phyloP scores from a whole-genome alignment of 2,888 invertebrate genomes.

The Allacma fusca region DNA sequence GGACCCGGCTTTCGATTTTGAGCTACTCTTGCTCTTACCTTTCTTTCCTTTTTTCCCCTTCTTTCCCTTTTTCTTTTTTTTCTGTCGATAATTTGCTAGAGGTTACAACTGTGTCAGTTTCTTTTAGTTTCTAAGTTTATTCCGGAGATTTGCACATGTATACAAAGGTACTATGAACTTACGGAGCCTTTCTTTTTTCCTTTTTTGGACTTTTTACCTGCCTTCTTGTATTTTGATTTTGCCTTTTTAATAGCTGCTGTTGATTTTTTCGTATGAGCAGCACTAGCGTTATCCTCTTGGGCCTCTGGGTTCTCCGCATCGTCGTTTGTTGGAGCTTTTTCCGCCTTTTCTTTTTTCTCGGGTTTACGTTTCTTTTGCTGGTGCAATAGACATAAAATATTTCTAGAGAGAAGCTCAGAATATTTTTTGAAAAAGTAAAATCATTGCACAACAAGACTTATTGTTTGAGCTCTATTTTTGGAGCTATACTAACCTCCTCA shows the following conservation, averaged over 20 bases:
- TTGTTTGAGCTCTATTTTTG: no score
- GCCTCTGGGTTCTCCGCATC: background rate
- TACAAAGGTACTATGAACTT: background rate
- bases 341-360: background rate
- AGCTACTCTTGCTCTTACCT: constrained; percentile 2
- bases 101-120: no score
- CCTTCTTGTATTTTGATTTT: constrained; percentile 9
- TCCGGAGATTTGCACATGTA: no score
- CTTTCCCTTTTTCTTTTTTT: constrained; percentile 22
- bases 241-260: background rate
- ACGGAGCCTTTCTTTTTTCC: constrained; percentile 33
- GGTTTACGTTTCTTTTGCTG: background rate
- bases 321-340: background rate
- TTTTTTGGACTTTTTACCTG: constrained; percentile 32
- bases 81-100: background rate
- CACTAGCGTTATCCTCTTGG: background rate
- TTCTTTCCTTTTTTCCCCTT: constrained; percentile 41
- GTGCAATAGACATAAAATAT: background rate
- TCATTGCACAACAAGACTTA: no score
- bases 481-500: constrained; percentile 30
- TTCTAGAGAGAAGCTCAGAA: no score
- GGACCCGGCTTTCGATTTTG: constrained; percentile 26
- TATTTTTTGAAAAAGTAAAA: no score
- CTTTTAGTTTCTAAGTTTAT: no score
- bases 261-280: background rate